Evolutionary conservation across 2,113 vertebrate species (phyloP).

Genomic region (Elachura formosa): DNA sequence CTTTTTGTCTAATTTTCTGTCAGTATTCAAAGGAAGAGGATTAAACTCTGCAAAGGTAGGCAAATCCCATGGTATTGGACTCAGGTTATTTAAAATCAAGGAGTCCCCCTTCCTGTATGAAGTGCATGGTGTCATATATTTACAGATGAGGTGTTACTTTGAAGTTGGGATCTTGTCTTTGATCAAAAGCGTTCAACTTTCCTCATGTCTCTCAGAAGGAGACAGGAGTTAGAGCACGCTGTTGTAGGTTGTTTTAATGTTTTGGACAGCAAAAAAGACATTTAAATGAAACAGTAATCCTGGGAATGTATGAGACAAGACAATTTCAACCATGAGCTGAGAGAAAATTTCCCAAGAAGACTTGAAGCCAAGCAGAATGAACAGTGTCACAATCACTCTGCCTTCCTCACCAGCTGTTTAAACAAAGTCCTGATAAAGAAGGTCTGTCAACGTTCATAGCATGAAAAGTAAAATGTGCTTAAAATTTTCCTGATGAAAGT

Average conservation of each 20-base stretch:
- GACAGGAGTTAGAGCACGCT: constrained; percentile 63
- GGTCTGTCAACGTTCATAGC: constrained; percentile 52
- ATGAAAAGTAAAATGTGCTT: constrained; percentile 59
- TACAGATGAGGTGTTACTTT: constrained; percentile 72
- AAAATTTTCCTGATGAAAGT: constrained; percentile 60
- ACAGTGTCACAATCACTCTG: constrained; percentile 32
- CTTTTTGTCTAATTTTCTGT: not conserved
- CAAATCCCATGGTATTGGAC: not conserved
- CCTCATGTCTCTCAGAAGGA: constrained; percentile 68
- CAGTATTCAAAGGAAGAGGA: not conserved
- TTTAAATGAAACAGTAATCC: constrained; percentile 73
- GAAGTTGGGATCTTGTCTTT: constrained; percentile 70
- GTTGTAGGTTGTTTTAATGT: constrained; percentile 64
- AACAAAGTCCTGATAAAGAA: constrained; percentile 67
- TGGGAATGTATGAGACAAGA: constrained; percentile 63
- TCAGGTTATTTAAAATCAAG: constrained; percentile 45
- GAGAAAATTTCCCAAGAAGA: constrained; percentile 48
- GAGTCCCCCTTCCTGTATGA: constrained; percentile 20
- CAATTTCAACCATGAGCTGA: constrained; percentile 42
- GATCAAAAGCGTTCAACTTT: constrained; percentile 72
- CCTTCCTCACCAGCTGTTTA: constrained; percentile 60
- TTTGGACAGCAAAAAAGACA: constrained; percentile 77
- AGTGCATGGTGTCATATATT: constrained; percentile 60
- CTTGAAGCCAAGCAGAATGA: constrained; percentile 62
- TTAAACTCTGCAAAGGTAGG: not conserved